Evolutionary conservation across 2,888 invertebrate genomes (phyloP), one percentile per base, ranked within the genome.

Genomic region (Taenaris catops): DNA sequence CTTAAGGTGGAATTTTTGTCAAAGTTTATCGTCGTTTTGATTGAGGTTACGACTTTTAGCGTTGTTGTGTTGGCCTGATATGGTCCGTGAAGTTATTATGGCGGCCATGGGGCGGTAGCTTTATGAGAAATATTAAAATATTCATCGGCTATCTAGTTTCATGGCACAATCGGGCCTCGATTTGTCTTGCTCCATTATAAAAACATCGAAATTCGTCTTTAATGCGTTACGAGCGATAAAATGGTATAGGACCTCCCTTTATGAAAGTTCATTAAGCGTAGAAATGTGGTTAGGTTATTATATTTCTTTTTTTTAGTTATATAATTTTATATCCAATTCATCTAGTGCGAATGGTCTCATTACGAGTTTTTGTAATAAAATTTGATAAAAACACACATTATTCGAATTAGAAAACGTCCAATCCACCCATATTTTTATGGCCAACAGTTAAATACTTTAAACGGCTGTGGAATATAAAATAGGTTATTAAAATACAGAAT

Each of bases 1-100:
- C 76, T 80, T 84, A 83, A 74, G 65, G 69, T 76, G 78, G 81
- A 84, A 80, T 84, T 83, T 81, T 84, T 84, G 86, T 81, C 86
- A 86, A 83, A 79, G 63, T 84, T 79, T 84, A 84, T 84, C 67
- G 78, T 66, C 71, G 52, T 80, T 86, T 75, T 84, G 84, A 84
- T 86, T 80, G 83, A 84, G 84, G 80, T 84, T 80, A 86, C 65
- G 78, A 73, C 72, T 71, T 51, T 53, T 48, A 48, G 55, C 47
- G 57, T 57, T 59, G 68, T 49, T 50, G 33, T 41, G 37, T 41
- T 26, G 37, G 10, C 36, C 37, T 36, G 45, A 47, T 44, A 49
- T 53, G 55, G 58, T 38, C 58, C 63, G 64, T 64, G 64, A 65
- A 68, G 60, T 68, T 49, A 61, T 66, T 63, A 63, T 53, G 47